Base-by-base conservation (phyloP, 2,797 vertebrate genomes). In the Anas bernieri region DNA sequence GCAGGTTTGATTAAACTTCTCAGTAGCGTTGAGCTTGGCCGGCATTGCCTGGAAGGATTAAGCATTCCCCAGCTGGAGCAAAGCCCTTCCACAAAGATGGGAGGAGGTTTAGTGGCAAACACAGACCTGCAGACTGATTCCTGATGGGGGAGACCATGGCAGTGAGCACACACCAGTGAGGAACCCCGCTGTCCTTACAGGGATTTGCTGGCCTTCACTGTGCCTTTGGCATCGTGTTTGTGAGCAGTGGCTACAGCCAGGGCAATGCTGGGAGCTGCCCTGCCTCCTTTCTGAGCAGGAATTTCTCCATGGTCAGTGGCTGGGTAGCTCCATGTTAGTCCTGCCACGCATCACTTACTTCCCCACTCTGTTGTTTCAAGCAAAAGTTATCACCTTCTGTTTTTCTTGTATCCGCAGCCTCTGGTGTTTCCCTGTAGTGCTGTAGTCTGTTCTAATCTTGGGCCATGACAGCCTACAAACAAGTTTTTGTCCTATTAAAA, bases 401-500 rank as follows among this genome's bases (percentile, higher is more conserved):
- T 70, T 85, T 70, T 69, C 66, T 93, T 85, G 76, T 81, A 48
- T 54, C 76, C 82, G 73, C 70, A 75, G 59, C 73, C 75, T 37
- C 80, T 26, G 41, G 79, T 88, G 62, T 81, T 96, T 75, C 92
- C 66, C 79, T 91, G 58, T 54, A 75, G 37, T n/a, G 66, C 69
- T 21, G 28, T 17, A 54, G 52, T 69, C 77, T 63, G n/a, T 74
- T 94, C 83, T 72, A 55, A 7, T 72, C 54, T 54, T 39, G 61
- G 72, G 21, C 85, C 37, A 43, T 22, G 64, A 91, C 74, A 93
- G 26, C 41, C 61, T 75, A 68, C 75, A 85, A 93, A 75, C 68
- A 52, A 90, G 61, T 72, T 95, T 82, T 76, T 81, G 82, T 80
- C 92, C 82, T 82, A 92, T 97, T 92, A 93, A 95, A 94, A 91